phyloP scores from a whole-genome alignment of 1,140 invertebrate species.

The Sogatella furcifera region DNA sequence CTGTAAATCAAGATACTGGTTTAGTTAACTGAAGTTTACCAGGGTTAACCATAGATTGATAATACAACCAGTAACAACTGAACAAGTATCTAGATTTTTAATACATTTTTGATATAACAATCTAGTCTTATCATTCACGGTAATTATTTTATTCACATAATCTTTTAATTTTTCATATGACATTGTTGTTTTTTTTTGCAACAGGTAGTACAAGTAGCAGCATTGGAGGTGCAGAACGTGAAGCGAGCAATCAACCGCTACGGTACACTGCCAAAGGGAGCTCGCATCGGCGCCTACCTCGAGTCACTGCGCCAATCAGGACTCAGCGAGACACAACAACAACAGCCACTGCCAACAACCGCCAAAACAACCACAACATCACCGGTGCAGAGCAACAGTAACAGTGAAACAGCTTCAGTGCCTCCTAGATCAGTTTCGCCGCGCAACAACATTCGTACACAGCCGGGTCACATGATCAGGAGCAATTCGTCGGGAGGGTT shows the following conservation, averaged over 20 bases:
- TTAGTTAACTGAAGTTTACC: too few relatives aligned
- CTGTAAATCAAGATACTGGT: too few relatives aligned
- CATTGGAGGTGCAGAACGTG: conserved; percentile 93
- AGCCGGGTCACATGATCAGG: conserved; percentile 64
- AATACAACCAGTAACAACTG: too few relatives aligned
- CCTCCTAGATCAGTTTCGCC: conserved; percentile 38
- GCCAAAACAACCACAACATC: not conserved
- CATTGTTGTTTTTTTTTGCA: conserved; percentile 20
- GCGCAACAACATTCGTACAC: conserved; percentile 47
- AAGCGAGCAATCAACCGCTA: conserved; percentile 93
- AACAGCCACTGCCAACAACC: conserved; percentile 5
- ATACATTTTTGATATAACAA: too few relatives aligned
- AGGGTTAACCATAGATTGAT: too few relatives aligned
- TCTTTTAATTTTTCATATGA: not conserved
- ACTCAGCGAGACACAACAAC: conserved; percentile 25
- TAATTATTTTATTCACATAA: too few relatives aligned
- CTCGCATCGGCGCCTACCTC: conserved; percentile 88
- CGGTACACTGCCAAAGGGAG: conserved; percentile 90
- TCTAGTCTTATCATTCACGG: too few relatives aligned
- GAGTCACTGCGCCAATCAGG: conserved; percentile 79
- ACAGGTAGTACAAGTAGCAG: conserved; percentile 62
- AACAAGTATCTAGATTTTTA: too few relatives aligned
- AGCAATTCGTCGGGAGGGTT: conserved; percentile 70
- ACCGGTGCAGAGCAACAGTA: not conserved
- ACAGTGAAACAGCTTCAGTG: conserved; percentile 19